Conservation (phyloP, 2,888 invertebrate genomes). For the Caenorhabditis zanzibari region DNA sequence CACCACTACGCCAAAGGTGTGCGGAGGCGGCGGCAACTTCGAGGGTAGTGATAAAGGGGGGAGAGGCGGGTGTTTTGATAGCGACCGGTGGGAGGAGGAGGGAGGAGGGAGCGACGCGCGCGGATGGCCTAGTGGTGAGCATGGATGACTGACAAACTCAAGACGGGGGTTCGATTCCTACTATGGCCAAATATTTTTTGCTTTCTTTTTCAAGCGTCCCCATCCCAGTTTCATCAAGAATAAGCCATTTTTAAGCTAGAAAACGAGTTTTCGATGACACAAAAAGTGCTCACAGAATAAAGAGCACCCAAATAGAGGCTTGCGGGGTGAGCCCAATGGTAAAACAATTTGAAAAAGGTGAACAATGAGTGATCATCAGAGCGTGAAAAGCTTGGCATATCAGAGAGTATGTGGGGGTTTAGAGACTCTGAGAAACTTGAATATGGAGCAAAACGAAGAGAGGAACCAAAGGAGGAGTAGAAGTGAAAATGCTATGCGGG, state of each 20-base stretch:
- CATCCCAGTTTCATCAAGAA: background rate
- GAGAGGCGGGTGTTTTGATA: background rate
- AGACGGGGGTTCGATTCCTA: background rate
- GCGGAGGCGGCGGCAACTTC: background rate
- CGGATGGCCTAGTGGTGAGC: no score
- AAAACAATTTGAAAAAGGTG: constrained; percentile 60
- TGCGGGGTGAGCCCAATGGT: background rate
- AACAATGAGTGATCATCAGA: constrained; percentile 46
- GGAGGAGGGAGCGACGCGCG: background rate
- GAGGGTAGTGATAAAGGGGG: background rate
- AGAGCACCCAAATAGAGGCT: constrained; percentile 27
- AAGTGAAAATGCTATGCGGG: background rate
- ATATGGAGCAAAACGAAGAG: no score
- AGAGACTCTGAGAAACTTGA: background rate
- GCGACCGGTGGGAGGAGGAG: background rate
- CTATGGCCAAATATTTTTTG: background rate
- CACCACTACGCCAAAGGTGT: background rate
- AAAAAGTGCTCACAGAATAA: constrained; percentile 28
- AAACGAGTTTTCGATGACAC: background rate
- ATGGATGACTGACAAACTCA: background rate
- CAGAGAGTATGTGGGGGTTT: background rate
- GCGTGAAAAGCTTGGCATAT: constrained; percentile 33
- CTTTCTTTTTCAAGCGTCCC: background rate
- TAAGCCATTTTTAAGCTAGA: background rate
- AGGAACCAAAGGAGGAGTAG: no score